Percentiles rank a stretch among this genome's conserved stretches.
phyloP scores from a whole-genome alignment of 2,113 vertebrate genomes.

The Gasterosteus aculeatus region DNA sequence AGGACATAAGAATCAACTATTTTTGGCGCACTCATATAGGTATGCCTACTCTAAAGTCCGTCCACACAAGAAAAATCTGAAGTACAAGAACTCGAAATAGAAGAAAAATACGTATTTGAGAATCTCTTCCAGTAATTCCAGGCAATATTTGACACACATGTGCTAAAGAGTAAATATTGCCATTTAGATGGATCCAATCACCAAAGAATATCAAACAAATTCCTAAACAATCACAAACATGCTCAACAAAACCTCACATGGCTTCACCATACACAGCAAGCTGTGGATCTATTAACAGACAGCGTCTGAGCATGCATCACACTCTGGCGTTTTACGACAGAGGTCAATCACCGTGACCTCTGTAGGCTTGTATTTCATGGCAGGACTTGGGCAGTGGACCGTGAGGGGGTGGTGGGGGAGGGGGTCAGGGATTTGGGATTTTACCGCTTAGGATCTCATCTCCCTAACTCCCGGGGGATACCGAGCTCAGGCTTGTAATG shows the following conservation, averaged over 20 bases:
- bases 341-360: conserved; percentile 72
- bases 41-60: conserved; percentile 31
- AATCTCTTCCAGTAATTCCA: conserved; percentile 7
- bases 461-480: conserved; percentile 48
- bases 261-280: not conserved
- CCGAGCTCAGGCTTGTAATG: conserved; percentile 53
- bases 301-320: conserved; percentile 56
- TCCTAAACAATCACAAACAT: conserved; percentile 53
- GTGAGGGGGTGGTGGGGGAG: conserved; percentile 17
- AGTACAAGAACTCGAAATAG: conserved; percentile 3
- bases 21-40: conserved; percentile 36
- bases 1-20: conserved; percentile 38
- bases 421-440: conserved; percentile 28
- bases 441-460: conserved; percentile 63
- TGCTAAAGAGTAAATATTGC: conserved; percentile 52
- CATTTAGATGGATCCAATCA: conserved; percentile 45
- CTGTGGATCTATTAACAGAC: conserved; percentile 39
- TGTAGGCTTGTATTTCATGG: conserved; percentile 64
- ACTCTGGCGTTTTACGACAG: conserved; percentile 61
- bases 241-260: conserved; percentile 29
- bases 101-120: not conserved
- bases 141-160: conserved; percentile 50
- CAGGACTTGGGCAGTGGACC: conserved; percentile 46
- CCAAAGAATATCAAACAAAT: conserved; percentile 56
- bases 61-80: conserved; percentile 18